Evolutionary conservation across 2,888 invertebrate species (phyloP), one percentile per base, ranked within the genome.

Genomic region (Phaedon cochleariae): DNA sequence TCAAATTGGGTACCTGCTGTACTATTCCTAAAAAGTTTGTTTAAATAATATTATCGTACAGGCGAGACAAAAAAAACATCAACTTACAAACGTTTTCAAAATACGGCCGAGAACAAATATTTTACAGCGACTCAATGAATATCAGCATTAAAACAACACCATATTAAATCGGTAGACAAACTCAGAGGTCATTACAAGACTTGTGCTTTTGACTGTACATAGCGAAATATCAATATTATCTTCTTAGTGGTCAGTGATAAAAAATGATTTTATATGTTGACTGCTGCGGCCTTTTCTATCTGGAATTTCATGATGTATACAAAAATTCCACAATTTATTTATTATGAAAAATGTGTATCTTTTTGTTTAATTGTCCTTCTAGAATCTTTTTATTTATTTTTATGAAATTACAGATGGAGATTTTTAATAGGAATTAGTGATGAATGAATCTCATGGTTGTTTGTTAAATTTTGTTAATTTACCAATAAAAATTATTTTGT

Each of bases 401-500:
- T 26, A n/a, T 57, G 57, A 26, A 57, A 10, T 21, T 57, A 45
- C 45, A 45, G 45, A 26, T 57, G 7, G 57, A 45, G 29, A 45
- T 57, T 45, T 15, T 45, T 7, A 46, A 41, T 15, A 45, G n/a
- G n/a, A n/a, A n/a, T 21, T 15, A 45, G 57, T 57, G 26, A 26
- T 45, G 18, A 41, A 55, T 55, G 41, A 55, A 55, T 57, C 57
- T 45, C 45, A 45, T 54, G 37, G 41, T 55, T 46, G 22, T 55
- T 46, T 57, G 57, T 57, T 57, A 37, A 34, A 45, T 20, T 31
- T 54, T 54, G 57, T 57, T 57, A 45, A 57, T 45, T 45, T 57
- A 45, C 41, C 29, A 55, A 57, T 57, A 57, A 57, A 57, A 31
- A 26, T 57, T 57, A 55, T 57, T 57, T 57, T 57, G 41, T 26